Percentiles rank a stretch among this genome's conserved stretches.
Conservation (phyloP, 2,888 invertebrate genomes). For the Agrotis exclamationis region DNA sequence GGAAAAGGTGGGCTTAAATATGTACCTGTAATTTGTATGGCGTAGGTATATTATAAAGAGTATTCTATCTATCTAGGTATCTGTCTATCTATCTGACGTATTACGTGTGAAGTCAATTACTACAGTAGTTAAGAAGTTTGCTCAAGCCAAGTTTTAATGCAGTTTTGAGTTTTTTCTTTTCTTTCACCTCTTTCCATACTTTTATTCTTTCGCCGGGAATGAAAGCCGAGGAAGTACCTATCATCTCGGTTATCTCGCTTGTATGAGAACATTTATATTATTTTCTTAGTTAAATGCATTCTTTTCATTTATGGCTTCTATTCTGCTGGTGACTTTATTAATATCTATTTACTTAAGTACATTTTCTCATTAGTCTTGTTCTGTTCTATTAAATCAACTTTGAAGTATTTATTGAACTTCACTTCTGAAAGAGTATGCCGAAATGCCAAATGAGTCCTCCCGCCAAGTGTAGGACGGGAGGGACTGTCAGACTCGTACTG, state of each 20-base stretch:
- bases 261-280: not conserved
- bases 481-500: no score
- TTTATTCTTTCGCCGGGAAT: conserved; percentile 33
- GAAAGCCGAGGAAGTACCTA: conserved; percentile 3
- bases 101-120: conserved; percentile 43
- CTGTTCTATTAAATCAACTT: conserved; percentile 15
- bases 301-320: not conserved
- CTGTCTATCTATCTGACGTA: conserved; percentile 1
- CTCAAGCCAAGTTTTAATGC: conserved; percentile 36
- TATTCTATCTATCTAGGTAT: no score
- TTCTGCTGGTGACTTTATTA: not conserved
- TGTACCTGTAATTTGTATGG: no score
- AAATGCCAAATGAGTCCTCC: no score
- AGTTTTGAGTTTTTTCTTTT: conserved; percentile 26
- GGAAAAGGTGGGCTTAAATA: no score
- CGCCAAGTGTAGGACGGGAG: no score
- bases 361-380: conserved; percentile 8
- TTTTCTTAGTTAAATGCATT: conserved; percentile 12
- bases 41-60: no score
- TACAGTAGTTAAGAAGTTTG: conserved; percentile 27
- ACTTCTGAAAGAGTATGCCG: not conserved
- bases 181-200: conserved; percentile 12
- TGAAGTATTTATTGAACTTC: conserved; percentile 17
- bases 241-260: conserved; percentile 17
- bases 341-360: conserved; percentile 3